phyloP scores from a whole-genome alignment of 2,888 invertebrate species.

The Diogma glabrata region DNA sequence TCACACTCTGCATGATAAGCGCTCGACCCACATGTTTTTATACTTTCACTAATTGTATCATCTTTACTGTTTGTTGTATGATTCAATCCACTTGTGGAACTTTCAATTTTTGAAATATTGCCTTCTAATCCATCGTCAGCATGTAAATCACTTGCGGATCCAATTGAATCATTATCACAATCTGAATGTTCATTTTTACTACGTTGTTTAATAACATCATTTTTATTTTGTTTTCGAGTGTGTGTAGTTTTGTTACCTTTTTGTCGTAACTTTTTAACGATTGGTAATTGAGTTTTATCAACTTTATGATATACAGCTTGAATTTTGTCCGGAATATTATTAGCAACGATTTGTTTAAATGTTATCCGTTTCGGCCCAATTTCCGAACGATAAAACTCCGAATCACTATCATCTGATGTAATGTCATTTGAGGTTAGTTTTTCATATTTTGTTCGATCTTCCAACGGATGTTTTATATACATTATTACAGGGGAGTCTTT shows the following conservation, averaged over 20 bases:
- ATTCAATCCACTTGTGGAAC: slow-evolving; percentile 26
- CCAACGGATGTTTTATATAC: slow-evolving; percentile 44
- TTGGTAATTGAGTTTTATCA: slow-evolving; percentile 35
- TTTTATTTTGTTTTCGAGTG: slow-evolving; percentile 25
- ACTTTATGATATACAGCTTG: slow-evolving; percentile 43
- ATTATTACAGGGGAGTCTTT: slow-evolving; percentile 6
- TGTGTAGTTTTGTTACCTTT: slow-evolving; percentile 29
- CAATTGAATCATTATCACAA: slow-evolving; percentile 53
- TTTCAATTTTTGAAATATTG: slow-evolving; percentile 14
- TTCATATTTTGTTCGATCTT: slow-evolving; percentile 66
- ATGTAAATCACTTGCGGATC: slow-evolving; percentile 57
- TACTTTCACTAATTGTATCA: slow-evolving; percentile 49
- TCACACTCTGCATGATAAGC: slow-evolving; percentile 63
- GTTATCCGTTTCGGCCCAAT: slow-evolving; percentile 30
- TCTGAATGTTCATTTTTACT: slow-evolving; percentile 24
- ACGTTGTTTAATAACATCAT: slow-evolving; percentile 20
- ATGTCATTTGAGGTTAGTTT: slow-evolving; percentile 54
- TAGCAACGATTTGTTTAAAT: slow-evolving; percentile 37
- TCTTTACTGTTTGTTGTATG: slow-evolving; percentile 22
- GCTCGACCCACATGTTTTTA: slow-evolving; percentile 54
- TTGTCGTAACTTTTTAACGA: slow-evolving; percentile 39
- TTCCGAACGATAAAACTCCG: slow-evolving; percentile 34
- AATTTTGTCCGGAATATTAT: slow-evolving; percentile 42
- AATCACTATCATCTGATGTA: slow-evolving; percentile 43
- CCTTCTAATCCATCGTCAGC: slow-evolving; percentile 40